A percentile compares a stretch with the other conserved stretches of the same genome.
These are phyloP conservation scores for Malthinus flaveolus DNA, from an alignment of 2,888 invertebrate species.

Conservation along the genomic window DNA sequence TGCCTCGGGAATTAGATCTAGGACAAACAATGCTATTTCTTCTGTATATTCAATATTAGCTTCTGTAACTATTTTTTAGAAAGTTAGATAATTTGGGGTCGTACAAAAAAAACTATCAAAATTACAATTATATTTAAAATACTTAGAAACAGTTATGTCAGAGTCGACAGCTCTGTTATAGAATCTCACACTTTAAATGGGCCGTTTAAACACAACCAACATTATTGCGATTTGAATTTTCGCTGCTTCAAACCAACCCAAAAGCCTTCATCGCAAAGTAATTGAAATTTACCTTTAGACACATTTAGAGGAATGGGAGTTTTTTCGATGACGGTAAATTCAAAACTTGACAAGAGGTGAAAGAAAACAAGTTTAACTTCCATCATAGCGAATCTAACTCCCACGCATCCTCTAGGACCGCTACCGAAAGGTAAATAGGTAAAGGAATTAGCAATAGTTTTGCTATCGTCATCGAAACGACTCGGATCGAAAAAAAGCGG, in stretches of 20 bases:
- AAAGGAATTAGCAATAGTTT: conserved; percentile 55
- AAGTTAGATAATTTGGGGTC: no score
- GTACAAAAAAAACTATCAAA: no score
- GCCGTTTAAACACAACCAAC: no score
- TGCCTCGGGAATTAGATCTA: no score
- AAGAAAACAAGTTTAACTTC: conserved; percentile 37
- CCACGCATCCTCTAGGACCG: conserved; percentile 49
- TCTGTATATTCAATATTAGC: no score
- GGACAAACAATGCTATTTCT: no score
- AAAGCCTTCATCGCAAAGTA: conserved; percentile 36
- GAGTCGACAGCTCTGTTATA: no score
- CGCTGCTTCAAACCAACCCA: conserved; percentile 38
- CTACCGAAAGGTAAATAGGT: conserved; percentile 59
- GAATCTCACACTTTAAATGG: no score
- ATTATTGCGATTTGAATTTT: no score
- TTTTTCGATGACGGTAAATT: conserved; percentile 35
- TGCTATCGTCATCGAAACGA: conserved; percentile 59
- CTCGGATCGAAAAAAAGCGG: conserved; percentile 31
- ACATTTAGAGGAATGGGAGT: conserved; percentile 38
- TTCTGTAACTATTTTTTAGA: no score
- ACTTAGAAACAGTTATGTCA: no score
- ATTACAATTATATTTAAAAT: no score
- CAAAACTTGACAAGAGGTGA: conserved; percentile 33
- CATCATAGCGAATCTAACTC: conserved; percentile 41
- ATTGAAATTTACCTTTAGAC: conserved; percentile 25